Conservation (phyloP, 1,140 invertebrate species). For the Drosophila punjabiensis region DNA sequence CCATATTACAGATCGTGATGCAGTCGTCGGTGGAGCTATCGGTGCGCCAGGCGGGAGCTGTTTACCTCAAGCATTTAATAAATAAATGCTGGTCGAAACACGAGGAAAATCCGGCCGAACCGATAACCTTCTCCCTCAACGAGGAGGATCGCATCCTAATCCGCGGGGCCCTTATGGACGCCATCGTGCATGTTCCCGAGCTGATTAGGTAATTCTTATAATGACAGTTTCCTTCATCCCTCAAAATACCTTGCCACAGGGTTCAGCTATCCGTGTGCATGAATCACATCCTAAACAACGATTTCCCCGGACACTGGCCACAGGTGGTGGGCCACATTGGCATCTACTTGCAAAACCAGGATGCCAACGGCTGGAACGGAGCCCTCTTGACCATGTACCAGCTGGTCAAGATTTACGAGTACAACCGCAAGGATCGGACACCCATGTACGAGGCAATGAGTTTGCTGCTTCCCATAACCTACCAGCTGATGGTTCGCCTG, state of each 20-base stretch:
- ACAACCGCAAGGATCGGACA: conserved; percentile 94
- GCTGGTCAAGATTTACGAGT: conserved; percentile 98
- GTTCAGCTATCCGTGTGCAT: conserved; percentile 97
- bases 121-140: conserved; percentile 94
- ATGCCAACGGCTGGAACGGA: conserved; percentile 95
- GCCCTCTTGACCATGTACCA: conserved; percentile 96
- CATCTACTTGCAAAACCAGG: conserved; percentile 88
- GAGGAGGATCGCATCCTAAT: conserved; percentile 98
- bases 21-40: conserved; percentile 94
- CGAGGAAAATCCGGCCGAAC: conserved; percentile 90
- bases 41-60: conserved; percentile 97
- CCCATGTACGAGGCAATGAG: conserved; percentile 98
- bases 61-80: conserved; percentile 98
- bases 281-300: conserved; percentile 96
- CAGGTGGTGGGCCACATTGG: conserved; percentile 97
- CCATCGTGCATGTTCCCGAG: conserved; percentile 96
- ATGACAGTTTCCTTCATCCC: neutral
- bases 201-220: conserved; percentile 88
- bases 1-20: conserved; percentile 97
- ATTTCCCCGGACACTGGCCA: conserved; percentile 98
- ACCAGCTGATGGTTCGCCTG: conserved; percentile 94
- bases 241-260: conserved; percentile 85
- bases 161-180: conserved; percentile 96
- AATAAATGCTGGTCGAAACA: conserved; percentile 95
- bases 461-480: conserved; percentile 95